These are phyloP conservation scores for Clanis bilineata DNA, from an alignment of 2,888 invertebrate genomes.

Conservation along the genomic window DNA sequence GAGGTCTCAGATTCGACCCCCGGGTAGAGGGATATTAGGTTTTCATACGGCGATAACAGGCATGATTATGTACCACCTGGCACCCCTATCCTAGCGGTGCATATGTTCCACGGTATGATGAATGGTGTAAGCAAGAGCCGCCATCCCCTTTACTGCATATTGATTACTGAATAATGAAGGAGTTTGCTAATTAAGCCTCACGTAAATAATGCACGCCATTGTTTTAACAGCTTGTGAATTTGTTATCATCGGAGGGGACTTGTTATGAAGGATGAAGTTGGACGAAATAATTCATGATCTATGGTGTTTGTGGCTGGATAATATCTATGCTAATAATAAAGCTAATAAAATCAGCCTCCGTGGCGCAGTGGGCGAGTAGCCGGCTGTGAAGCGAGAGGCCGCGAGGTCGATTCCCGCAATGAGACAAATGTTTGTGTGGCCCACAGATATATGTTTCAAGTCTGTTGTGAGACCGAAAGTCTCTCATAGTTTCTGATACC, in stretches of 20 bases:
- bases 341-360: too few species aligned
- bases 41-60: too few species aligned
- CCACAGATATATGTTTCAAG: too few species aligned
- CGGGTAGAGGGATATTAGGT: too few species aligned
- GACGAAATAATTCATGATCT: neutral
- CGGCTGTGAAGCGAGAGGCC: too few species aligned
- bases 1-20: too few species aligned
- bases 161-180: constrained; percentile 46
- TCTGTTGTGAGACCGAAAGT: too few species aligned
- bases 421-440: too few species aligned
- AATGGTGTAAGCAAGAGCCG: constrained; percentile 6
- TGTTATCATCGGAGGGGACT: constrained; percentile 15
- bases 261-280: neutral
- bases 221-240: constrained; percentile 17
- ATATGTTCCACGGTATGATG: constrained; percentile 7
- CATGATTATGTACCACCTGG: neutral
- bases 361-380: too few species aligned
- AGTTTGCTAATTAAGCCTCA: constrained; percentile 31
- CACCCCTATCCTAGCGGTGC: neutral
- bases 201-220: constrained; percentile 18
- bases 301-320: neutral
- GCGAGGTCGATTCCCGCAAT: too few species aligned
- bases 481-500: too few species aligned
- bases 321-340: too few species aligned
- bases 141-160: constrained; percentile 38